Percentiles rank a stretch among this genome's conserved stretches.
These are phyloP conservation scores for Corvus hawaiiensis DNA, from an alignment of 2,113 vertebrate species.

Conservation along the genomic window DNA sequence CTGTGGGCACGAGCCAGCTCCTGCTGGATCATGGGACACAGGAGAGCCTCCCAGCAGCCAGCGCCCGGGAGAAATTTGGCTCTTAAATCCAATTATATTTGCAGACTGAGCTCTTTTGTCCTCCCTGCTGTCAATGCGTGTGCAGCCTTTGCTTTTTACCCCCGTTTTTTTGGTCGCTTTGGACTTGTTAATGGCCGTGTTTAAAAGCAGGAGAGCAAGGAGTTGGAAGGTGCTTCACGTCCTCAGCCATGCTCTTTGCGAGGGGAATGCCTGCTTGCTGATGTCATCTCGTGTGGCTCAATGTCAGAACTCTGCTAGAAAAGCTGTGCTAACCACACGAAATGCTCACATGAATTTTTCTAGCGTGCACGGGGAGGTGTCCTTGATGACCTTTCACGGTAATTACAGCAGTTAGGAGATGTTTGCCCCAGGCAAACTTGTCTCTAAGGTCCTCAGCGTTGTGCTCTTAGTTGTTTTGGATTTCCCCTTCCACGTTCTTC, in stretches of 20 bases:
- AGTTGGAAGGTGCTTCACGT: background rate
- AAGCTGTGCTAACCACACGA: background rate
- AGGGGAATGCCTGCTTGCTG: background rate
- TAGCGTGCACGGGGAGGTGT: background rate
- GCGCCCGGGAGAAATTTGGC: background rate
- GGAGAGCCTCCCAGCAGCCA: background rate
- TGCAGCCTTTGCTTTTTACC: background rate
- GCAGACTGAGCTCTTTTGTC: background rate
- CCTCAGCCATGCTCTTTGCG: background rate
- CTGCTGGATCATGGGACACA: background rate
- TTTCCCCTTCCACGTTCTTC: background rate
- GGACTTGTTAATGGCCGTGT: background rate
- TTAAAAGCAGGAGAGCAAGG: background rate
- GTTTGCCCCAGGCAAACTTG: background rate
- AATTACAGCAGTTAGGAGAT: background rate
- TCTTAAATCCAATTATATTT: background rate
- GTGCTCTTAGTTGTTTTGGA: background rate
- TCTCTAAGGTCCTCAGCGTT: background rate
- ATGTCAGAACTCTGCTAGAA: background rate
- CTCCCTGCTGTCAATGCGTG: fast-evolving
- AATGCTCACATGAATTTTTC: background rate
- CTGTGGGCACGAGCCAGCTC: fast-evolving
- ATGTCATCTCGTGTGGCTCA: background rate
- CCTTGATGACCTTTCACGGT: background rate
- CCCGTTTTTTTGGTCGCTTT: background rate